phyloP scores from a whole-genome alignment of 2,797 vertebrate species.

The Australoheros facetus region DNA sequence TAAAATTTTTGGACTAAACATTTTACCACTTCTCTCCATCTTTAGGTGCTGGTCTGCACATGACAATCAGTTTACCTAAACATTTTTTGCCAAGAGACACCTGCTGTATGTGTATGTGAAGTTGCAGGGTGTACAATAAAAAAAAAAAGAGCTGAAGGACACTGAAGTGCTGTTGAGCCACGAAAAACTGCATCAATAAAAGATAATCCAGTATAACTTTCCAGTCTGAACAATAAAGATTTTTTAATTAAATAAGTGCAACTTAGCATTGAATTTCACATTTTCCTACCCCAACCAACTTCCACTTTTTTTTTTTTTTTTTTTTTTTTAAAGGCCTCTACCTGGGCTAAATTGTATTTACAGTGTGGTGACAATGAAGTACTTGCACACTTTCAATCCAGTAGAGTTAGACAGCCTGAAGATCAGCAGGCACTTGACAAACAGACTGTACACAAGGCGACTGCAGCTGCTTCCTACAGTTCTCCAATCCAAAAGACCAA shows the following conservation, averaged over 20 bases:
- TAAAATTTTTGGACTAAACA: not conserved
- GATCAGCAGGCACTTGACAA: slow-evolving; percentile 55
- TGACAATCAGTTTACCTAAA: no score
- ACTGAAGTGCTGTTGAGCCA: not conserved
- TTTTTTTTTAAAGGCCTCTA: not conserved
- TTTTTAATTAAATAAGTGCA: no score
- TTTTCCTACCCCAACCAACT: not conserved
- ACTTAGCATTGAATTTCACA: not conserved
- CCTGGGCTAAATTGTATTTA: not conserved
- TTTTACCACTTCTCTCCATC: no score
- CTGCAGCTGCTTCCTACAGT: slow-evolving; percentile 51
- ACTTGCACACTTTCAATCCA: slow-evolving; percentile 16
- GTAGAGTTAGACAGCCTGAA: slow-evolving; percentile 33
- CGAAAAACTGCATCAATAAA: not conserved
- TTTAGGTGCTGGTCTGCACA: no score
- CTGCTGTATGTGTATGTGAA: no score
- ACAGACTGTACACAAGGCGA: slow-evolving; percentile 51
- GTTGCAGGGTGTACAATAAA: no score
- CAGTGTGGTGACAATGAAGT: not conserved
- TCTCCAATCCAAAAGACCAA: slow-evolving; percentile 19
- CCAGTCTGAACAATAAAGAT: not conserved
- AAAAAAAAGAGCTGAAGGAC: not conserved
- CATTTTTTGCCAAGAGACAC: no score
- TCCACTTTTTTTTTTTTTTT: no score
- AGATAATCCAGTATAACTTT: not conserved